Evolutionary conservation across 2,888 invertebrate genomes (phyloP).

Genomic region (Lissocephala sabroskyi): DNA sequence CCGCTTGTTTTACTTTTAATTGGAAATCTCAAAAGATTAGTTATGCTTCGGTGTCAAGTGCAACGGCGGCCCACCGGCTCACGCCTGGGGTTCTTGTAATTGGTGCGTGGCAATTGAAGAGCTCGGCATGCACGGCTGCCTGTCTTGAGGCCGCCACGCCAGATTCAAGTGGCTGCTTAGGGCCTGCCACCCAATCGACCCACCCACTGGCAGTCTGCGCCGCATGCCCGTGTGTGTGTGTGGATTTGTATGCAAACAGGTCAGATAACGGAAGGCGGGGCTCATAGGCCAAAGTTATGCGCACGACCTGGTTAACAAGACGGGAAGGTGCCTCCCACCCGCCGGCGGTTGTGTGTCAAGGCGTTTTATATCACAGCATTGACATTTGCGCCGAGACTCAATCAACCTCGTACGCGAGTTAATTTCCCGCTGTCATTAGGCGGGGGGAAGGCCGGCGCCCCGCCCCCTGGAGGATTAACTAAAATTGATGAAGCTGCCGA

Average conservation of each 20-base stretch:
- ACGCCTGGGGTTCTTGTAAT: conserved; percentile 42
- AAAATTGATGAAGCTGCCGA: conserved; percentile 59
- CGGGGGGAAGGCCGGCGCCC: too few relatives aligned
- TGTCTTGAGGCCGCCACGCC: conserved; percentile 49
- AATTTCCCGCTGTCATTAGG: conserved; percentile 30
- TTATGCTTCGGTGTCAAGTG: conserved; percentile 60
- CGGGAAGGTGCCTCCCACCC: background rate
- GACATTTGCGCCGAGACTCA: conserved; percentile 11
- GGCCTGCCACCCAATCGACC: too few relatives aligned
- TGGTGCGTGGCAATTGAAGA: conserved; percentile 65
- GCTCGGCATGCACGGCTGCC: conserved; percentile 58
- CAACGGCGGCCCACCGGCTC: conserved; percentile 5
- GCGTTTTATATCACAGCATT: background rate
- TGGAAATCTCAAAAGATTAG: conserved; percentile 66
- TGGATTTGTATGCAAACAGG: conserved; percentile 50
- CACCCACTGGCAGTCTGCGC: too few relatives aligned
- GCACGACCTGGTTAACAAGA: conserved; percentile 7
- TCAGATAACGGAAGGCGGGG: conserved; percentile 54
- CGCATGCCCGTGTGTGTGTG: conserved; percentile 4
- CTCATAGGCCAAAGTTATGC: conserved; percentile 24
- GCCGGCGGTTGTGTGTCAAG: conserved; percentile 1
- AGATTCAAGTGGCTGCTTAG: conserved; percentile 27
- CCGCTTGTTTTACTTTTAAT: conserved; percentile 62
- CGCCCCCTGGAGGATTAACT: too few relatives aligned
- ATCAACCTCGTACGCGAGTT: conserved; percentile 21